Evolutionary conservation across 2,797 vertebrate species (phyloP), one percentile per base, ranked within the genome.

Genomic region (Caiman crocodilus): DNA sequence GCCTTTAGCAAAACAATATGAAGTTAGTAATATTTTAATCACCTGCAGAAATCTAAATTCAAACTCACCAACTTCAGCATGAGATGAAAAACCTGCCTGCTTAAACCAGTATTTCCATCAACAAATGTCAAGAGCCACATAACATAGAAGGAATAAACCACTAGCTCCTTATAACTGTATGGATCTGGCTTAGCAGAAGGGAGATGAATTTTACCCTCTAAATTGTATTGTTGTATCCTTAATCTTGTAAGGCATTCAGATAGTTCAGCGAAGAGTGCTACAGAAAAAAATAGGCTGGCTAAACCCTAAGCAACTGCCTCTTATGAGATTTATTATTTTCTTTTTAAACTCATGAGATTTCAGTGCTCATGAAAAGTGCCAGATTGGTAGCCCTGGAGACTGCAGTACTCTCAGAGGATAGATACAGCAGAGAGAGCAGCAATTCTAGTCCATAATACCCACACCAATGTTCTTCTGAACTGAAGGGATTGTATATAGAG

Each of bases 21-120:
- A 14, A 6, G 11, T 30, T 14, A 3, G 0, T 11, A 42, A 42
- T 16, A 14, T 26, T 18, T 32, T n/a, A 1, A 17, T 10, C 20
- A 30, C 76, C 30, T 9, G 20, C 7, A 3, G 67, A 75, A 25
- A 18, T 2, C 50, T 3, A 35, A 50, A 28, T 14, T 64, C 7
- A 32, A 8, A 0, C 58, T 58, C 23, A 10, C 4, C 16, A 14
- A 15, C 64, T 13, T 5, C 25, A 1, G n/a, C 9, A 2, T 1
- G 61, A 12, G 82, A 14, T 2, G 56, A 69, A n/a, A 56, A 25
- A 61, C 56, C 28, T 18, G 11, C 35, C 76, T 55, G 69, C 32
- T 59, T 32, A 6, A 69, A 9, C 26, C 78, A 71, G n/a, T 74
- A 25, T 73, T 61, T 55, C 69, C 32, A 55, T 32, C 59, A 20